These are phyloP conservation scores for Eupelmus urozonus DNA, from an alignment of 2,888 invertebrate genomes.

Conservation along the genomic window DNA sequence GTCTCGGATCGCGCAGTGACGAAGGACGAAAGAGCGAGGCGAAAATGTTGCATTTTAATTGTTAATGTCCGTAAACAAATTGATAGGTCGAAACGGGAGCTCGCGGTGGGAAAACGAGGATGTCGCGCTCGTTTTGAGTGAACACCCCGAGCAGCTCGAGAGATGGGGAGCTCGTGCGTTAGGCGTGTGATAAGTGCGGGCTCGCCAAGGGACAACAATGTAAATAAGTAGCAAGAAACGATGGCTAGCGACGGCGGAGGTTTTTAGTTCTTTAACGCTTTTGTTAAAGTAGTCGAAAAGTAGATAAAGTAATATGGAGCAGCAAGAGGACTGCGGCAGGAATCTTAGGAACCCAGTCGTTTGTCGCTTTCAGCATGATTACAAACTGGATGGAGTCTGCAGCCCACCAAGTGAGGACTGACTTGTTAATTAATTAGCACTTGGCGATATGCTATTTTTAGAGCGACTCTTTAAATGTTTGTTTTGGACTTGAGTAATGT, in stretches of 20 bases:
- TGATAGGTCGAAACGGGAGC: not conserved
- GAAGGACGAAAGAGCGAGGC: slow-evolving; percentile 2
- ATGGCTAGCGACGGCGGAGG: slow-evolving; percentile 47
- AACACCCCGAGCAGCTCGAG: no score
- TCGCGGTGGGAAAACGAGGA: slow-evolving; percentile 40
- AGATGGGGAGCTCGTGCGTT: slow-evolving; percentile 17
- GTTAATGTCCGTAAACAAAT: slow-evolving; percentile 27
- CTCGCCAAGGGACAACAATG: slow-evolving; percentile 44
- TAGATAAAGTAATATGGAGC: slow-evolving; percentile 69
- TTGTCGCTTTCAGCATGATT: slow-evolving; percentile 71
- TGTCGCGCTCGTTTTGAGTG: slow-evolving; percentile 1
- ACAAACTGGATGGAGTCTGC: slow-evolving; percentile 62
- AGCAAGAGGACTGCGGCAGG: slow-evolving; percentile 70
- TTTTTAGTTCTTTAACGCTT: slow-evolving; percentile 51
- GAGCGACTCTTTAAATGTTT: not conserved
- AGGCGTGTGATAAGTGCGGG: slow-evolving; percentile 25
- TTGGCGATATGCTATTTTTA: not conserved
- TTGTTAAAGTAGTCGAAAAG: slow-evolving; percentile 20
- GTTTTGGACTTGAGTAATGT: no score
- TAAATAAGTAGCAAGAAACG: slow-evolving; percentile 54
- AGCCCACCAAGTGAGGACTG: slow-evolving; percentile 65
- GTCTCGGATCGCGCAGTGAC: slow-evolving; percentile 14
- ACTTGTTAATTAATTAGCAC: slow-evolving; percentile 27
- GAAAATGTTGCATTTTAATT: slow-evolving; percentile 48
- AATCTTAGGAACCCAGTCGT: slow-evolving; percentile 69